Conservation (phyloP, 2,888 invertebrate species). For the Eupithecia abbreviata region DNA sequence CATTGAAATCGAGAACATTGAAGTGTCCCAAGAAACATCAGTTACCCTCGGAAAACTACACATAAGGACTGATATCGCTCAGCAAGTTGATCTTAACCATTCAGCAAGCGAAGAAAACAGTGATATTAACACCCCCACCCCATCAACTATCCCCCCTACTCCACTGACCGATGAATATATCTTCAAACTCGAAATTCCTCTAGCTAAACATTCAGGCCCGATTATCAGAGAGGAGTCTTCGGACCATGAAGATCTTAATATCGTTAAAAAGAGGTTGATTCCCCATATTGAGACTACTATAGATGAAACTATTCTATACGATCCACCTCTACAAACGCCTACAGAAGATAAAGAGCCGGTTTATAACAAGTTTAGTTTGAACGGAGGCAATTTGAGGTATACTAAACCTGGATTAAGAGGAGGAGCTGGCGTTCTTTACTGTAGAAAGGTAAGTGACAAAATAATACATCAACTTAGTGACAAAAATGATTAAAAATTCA, state of each 20-base stretch:
- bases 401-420: conserved; percentile 53
- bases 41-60: conserved; percentile 33
- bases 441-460: conserved; percentile 31
- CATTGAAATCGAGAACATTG: conserved; percentile 29
- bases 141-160: conserved; percentile 66
- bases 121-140: conserved; percentile 61
- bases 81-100: conserved; percentile 36
- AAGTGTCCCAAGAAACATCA: conserved; percentile 30
- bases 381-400: conserved; percentile 33
- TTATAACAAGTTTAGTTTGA: conserved; percentile 61
- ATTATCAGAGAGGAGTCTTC: conserved; percentile 50
- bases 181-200: conserved; percentile 65
- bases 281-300: conserved; percentile 70
- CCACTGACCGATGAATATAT: conserved; percentile 76
- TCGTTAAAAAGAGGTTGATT: conserved; percentile 69
- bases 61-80: conserved; percentile 43
- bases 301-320: conserved; percentile 63
- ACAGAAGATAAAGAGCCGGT: conserved; percentile 57
- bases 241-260: conserved; percentile 65
- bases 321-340: conserved; percentile 69
- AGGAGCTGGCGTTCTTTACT: conserved; percentile 29
- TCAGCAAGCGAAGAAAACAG: conserved; percentile 50
- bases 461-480: background rate
- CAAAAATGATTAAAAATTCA: background rate
- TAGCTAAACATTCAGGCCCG: conserved; percentile 63